Evolutionary conservation across 2,797 vertebrate species (phyloP).

Genomic region (Poeciliopsis paucimaculata): DNA sequence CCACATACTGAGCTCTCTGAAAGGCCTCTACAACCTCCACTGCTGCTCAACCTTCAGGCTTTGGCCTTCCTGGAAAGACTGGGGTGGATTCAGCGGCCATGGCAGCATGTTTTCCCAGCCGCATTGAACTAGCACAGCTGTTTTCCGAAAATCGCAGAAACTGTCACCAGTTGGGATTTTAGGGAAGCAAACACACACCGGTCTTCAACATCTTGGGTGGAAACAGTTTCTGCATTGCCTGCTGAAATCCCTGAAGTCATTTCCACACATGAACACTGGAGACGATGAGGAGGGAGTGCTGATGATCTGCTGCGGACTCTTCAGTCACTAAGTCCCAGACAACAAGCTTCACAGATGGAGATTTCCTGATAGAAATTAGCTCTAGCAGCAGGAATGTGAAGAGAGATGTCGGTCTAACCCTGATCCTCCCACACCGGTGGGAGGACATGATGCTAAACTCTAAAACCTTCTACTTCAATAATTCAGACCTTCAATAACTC

Average conservation of each 20-base stretch:
- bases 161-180: background rate
- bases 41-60: background rate
- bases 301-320: background rate
- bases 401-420: background rate
- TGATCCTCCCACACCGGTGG: background rate
- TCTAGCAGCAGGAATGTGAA: background rate
- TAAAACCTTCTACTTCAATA: background rate
- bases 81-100: background rate
- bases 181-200: background rate
- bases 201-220: background rate
- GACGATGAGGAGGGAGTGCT: background rate
- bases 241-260: background rate
- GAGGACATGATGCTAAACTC: background rate
- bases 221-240: background rate
- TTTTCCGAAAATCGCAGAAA: background rate
- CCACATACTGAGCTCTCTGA: slow-evolving; percentile 1
- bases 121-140: background rate
- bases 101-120: slow-evolving; percentile 1
- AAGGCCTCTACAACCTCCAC: background rate
- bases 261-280: background rate
- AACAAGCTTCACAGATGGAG: background rate
- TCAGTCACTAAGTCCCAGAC: background rate
- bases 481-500: background rate
- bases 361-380: background rate
- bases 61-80: background rate